Base-by-base conservation (phyloP, 2,888 invertebrate genomes). In the Phrixothrix hirtus region DNA sequence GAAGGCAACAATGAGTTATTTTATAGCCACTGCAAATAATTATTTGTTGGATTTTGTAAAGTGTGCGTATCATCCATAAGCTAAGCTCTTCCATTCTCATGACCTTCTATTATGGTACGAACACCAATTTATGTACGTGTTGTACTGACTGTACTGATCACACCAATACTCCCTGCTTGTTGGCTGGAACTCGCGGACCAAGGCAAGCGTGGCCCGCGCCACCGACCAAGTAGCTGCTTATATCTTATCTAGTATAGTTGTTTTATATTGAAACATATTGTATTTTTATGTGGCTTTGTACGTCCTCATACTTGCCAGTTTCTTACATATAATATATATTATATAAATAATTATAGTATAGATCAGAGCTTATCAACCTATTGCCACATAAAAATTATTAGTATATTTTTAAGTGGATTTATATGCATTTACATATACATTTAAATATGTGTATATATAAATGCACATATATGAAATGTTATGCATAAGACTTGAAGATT, bases 151-250 rank as follows among this genome's bases (percentile, higher is more conserved):
- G 70, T 71, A 71, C 69, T 69, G 64, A 70, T 70, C 66, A 72
- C 72, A 73, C 72, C 71, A 72, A 57, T 64, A 63, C 64, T 72
- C 71, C 70, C 65, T 71, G 74, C 74, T 74, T 73, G 71, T 75
- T 74, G 74, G 75, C 74, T 74, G 74, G 74, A 74, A 70, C 66
- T 69, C 66, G 74, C 74, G 74, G 74, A 73, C 73, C 74, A 73
- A 72, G 67, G 67, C 69, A 68, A 64, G 69, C 70, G 63, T 68
- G 70, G 70, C 66, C 69, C 69, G 69, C 69, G 64, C 67, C 69
- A 67, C 70, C 69, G 72, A 73, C 72, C 72, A 74, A 68, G 57
- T 63, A 64, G 65, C 67, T 70, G 71, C 72, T 73, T 72, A 70
- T 63, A 68, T 68, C 65, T 64, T 68, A 68, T 64, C 64, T 70